Evolutionary conservation across 37 sponge, comb jelly and placozoan genomes (phyloP), one percentile per base, ranked within the genome.

Genomic region (Aplysina aerophoba): DNA sequence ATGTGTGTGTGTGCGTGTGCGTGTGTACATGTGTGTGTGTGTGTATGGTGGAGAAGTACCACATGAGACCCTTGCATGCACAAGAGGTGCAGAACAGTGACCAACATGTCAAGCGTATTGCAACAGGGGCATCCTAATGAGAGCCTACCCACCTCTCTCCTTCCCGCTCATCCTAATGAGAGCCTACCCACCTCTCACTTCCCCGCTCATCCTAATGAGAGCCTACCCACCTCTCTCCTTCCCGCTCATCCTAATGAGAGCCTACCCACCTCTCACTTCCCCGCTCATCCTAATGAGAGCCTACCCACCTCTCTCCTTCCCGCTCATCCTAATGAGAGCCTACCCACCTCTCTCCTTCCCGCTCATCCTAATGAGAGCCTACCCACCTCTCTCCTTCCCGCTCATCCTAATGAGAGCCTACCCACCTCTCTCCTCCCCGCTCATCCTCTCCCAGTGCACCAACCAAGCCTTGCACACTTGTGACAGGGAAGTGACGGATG

Each of bases 171-270:
- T 17, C 25, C 16, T 17, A n/a, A n/a, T n/a, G n/a, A n/a, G n/a
- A n/a, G n/a, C n/a, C n/a, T n/a, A n/a, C n/a, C 16, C 25, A 75
- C 78, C 44, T 75, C 54, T 75, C 20, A 41, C 78, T n/a, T 8
- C 37, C 3, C 41, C 54, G 1, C 12, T 36, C 53, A 75, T 17
- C 25, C 16, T 17, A n/a, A n/a, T n/a, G n/a, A n/a, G n/a, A n/a
- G n/a, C n/a, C n/a, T n/a, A n/a, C n/a, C 16, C 25, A 75, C 78
- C 44, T 75, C 54, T 75, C 20, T 75, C 78, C 8, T 8, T 21
- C 3, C 41, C 54, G 1, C 12, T 36, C 53, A 75, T 17, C 25
- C 16, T 17, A n/a, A n/a, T n/a, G n/a, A n/a, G n/a, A n/a, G n/a
- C n/a, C n/a, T n/a, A n/a, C n/a, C 16, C 25, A 75, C 78, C 44